phyloP scores from a whole-genome alignment of 23 tunicate genomes.

The Corella eumyota region DNA sequence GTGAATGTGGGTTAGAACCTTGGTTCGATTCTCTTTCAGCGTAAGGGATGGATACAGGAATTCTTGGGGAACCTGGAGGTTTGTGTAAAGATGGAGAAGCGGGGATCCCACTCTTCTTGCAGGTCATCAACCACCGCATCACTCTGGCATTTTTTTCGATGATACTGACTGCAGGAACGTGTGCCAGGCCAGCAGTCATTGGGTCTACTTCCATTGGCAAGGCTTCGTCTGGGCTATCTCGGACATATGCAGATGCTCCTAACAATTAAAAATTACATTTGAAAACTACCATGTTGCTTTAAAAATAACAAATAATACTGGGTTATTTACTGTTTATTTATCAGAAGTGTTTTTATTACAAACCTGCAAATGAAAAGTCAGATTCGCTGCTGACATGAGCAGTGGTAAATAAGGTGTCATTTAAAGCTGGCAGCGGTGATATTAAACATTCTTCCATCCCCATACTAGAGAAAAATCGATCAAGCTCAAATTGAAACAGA shows the following conservation, averaged over 20 bases:
- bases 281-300: too few relatives aligned
- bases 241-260: slow-evolving; percentile 94
- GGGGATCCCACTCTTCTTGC: slow-evolving; percentile 36
- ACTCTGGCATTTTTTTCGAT: slow-evolving; percentile 91
- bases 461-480: slow-evolving; percentile 79
- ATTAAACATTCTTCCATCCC: slow-evolving; percentile 61
- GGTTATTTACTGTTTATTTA: too few relatives aligned
- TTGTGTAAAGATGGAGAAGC: slow-evolving; percentile 1
- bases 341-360: too few relatives aligned
- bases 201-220: slow-evolving; percentile 68
- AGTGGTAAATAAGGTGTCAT: slow-evolving; percentile 41
- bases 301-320: too few relatives aligned
- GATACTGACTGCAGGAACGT: slow-evolving; percentile 62
- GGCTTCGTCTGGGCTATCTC: slow-evolving; percentile 84
- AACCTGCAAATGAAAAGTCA: slow-evolving; percentile 87
- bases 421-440: slow-evolving; percentile 26
- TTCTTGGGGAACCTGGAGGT: slow-evolving; percentile 13
- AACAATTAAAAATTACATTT: not conserved
- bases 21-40: too few relatives aligned
- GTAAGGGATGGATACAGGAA: slow-evolving; percentile 13
- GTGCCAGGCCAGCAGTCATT: slow-evolving; percentile 25
- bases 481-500: slow-evolving; percentile 49
- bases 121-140: slow-evolving; percentile 81
- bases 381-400: slow-evolving; percentile 84
- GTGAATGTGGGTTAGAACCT: too few relatives aligned